These are phyloP conservation scores for Falco punctatus DNA, from an alignment of 2,113 vertebrate genomes.

Conservation along the genomic window DNA sequence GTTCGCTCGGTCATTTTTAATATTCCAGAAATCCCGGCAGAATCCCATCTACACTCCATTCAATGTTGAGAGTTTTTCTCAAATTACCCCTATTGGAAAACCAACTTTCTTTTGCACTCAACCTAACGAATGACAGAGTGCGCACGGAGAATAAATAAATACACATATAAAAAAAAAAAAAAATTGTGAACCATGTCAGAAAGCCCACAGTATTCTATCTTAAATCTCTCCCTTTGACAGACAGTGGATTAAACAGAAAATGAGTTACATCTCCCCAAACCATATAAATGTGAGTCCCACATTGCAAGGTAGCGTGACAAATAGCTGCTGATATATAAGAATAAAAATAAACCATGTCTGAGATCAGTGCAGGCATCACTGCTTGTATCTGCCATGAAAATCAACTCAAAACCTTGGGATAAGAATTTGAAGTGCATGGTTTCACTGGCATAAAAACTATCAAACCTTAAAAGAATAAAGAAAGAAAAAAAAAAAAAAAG, in stretches of 20 bases:
- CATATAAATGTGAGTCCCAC: constrained; percentile 14
- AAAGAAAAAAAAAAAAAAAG: background rate
- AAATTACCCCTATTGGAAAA: constrained; percentile 1
- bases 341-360: constrained; percentile 50
- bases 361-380: background rate
- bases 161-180: constrained; percentile 16
- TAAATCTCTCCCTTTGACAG: constrained; percentile 54
- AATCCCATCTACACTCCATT: background rate
- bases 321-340: constrained; percentile 29
- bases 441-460: background rate
- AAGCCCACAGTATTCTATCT: background rate
- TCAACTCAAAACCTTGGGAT: constrained; percentile 14
- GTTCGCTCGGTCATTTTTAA: background rate
- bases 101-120: background rate
- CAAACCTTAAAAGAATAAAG: background rate
- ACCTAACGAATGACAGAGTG: background rate
- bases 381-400: constrained; percentile 35
- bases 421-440: background rate
- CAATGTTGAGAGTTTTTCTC: background rate
- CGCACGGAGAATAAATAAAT: background rate
- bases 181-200: constrained; percentile 21
- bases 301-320: constrained; percentile 50
- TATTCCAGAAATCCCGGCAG: background rate
- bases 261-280: constrained; percentile 55
- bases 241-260: constrained; percentile 65